These are phyloP conservation scores for Hippopotamus amphibius DNA, from an alignment of 2,113 vertebrate species.

Conservation along the genomic window DNA sequence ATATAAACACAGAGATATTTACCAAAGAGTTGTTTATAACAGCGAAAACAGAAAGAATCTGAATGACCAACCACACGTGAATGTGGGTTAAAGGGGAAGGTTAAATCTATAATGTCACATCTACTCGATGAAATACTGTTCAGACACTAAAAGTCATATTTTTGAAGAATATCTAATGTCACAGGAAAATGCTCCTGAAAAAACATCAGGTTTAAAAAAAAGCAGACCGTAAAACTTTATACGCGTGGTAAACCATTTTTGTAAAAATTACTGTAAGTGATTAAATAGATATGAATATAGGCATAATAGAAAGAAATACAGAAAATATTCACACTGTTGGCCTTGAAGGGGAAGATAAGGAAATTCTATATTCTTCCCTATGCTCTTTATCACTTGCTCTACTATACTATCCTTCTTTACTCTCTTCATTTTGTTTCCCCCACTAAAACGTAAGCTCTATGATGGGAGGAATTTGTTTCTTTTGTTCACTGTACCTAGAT, in stretches of 20 bases:
- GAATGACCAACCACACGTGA: neutral
- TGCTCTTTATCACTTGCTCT: neutral
- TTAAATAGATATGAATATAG: neutral
- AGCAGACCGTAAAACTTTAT: neutral
- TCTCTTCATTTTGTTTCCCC: neutral
- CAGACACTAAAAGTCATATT: neutral
- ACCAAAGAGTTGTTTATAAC: neutral
- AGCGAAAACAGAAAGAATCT: constrained; percentile 20
- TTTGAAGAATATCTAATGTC: neutral
- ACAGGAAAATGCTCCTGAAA: neutral
- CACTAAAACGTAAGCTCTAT: neutral
- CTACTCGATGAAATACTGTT: neutral
- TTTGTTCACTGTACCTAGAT: neutral
- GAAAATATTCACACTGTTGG: neutral
- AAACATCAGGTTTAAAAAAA: neutral
- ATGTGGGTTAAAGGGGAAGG: neutral
- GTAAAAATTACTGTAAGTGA: neutral
- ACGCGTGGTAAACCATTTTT: neutral
- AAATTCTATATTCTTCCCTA: neutral
- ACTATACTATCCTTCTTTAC: neutral
- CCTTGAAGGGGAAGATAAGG: neutral
- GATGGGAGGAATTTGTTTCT: neutral
- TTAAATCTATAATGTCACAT: neutral
- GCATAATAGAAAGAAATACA: neutral
- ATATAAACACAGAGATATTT: neutral